Evolutionary conservation across 1,140 invertebrate species (phyloP).

Genomic region (Laupala kohalensis): DNA sequence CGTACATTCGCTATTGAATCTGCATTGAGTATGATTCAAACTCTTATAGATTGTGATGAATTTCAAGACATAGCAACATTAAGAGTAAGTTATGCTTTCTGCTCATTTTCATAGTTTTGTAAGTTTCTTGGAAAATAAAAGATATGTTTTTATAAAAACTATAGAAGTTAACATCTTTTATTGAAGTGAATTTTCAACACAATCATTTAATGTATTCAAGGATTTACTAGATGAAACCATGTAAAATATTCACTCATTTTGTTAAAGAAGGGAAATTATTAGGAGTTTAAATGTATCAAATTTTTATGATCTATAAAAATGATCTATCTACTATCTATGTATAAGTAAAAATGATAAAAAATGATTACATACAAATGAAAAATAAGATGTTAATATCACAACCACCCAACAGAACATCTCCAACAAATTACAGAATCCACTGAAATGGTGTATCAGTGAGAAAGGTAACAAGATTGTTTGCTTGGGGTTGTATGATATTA

Average conservation of each 20-base stretch:
- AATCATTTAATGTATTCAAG: neutral
- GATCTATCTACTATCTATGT: no score
- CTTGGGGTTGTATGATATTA: no score
- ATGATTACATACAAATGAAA: no score
- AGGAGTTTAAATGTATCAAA: neutral
- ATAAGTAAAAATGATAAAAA: no score
- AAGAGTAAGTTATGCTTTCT: constrained; percentile 39
- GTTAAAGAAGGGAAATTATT: neutral
- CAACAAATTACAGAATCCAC: no score
- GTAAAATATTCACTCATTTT: neutral
- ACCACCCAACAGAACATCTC: no score
- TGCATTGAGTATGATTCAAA: constrained; percentile 72
- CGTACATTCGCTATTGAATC: constrained; percentile 67
- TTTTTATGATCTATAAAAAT: no score
- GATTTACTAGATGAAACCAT: neutral
- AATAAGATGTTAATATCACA: no score
- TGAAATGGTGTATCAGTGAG: no score
- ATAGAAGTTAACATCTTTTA: neutral
- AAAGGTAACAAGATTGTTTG: no score
- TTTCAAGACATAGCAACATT: constrained; percentile 88
- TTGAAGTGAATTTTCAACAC: neutral
- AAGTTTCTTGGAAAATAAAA: neutral
- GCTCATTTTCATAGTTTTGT: neutral
- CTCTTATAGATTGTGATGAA: constrained; percentile 85
- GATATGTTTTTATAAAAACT: neutral